phyloP scores from a whole-genome alignment of 2,113 vertebrate genomes.

The Clarias macrocephalus region DNA sequence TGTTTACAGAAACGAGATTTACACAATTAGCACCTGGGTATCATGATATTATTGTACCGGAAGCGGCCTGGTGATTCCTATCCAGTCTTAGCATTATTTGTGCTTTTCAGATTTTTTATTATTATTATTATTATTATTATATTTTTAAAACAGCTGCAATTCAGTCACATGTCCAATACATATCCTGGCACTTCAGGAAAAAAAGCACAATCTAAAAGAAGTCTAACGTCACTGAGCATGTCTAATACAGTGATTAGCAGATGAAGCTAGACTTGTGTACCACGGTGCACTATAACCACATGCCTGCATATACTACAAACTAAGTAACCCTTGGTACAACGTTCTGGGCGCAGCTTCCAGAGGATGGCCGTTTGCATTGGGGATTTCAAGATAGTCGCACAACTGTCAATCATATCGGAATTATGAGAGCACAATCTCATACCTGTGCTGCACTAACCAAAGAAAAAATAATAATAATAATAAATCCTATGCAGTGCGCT shows the following conservation, averaged over 20 bases:
- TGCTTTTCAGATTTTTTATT: not conserved
- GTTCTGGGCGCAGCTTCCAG: not conserved
- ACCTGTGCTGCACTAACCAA: no score
- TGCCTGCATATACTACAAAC: not conserved
- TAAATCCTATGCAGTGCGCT: not conserved
- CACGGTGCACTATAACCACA: not conserved
- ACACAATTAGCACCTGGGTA: no score
- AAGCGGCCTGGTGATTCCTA: no score
- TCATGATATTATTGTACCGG: no score
- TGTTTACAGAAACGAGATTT: no score
- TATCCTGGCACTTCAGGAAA: not conserved
- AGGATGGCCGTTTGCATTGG: not conserved
- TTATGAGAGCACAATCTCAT: not conserved
- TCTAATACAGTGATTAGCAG: not conserved
- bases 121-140: not conserved
- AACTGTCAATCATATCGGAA: not conserved
- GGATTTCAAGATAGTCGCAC: not conserved
- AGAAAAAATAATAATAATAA: not conserved
- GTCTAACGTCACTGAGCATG: not conserved
- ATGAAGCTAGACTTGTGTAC: not conserved
- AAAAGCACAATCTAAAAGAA: not conserved
- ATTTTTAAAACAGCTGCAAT: not conserved
- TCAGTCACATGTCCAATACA: not conserved
- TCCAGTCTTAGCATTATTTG: not conserved
- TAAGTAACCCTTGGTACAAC: not conserved